Percentiles rank a stretch among this genome's conserved stretches.
phyloP scores from a whole-genome alignment of 2,113 vertebrate species.

The Boleophthalmus pectinirostris region DNA sequence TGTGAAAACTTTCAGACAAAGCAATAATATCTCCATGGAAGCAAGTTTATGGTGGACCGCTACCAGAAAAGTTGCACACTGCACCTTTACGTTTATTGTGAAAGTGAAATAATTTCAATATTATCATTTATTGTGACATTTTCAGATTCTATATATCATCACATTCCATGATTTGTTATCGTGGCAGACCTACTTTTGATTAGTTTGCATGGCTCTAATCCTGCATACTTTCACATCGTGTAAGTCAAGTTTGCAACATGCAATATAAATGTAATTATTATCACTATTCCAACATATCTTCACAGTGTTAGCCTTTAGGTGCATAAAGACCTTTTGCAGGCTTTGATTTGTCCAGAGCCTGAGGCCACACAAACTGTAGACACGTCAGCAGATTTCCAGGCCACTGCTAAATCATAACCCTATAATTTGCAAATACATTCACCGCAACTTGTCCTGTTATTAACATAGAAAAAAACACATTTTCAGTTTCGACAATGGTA shows the following conservation, averaged over 20 bases:
- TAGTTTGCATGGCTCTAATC: neutral
- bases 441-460: neutral
- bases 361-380: slow-evolving; percentile 1
- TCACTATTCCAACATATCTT: neutral
- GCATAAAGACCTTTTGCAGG: neutral
- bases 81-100: too few species aligned
- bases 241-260: neutral
- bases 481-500: neutral
- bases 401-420: neutral
- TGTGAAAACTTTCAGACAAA: too few species aligned
- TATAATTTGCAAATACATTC: neutral
- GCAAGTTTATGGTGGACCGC: too few species aligned
- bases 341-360: neutral
- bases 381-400: slow-evolving; percentile 14
- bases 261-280: neutral
- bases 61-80: too few species aligned
- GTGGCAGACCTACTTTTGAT: too few species aligned
- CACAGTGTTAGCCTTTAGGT: neutral
- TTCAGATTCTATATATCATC: too few species aligned
- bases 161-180: too few species aligned
- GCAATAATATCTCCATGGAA: too few species aligned
- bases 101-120: too few species aligned
- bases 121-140: too few species aligned
- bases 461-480: neutral
- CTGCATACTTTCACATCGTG: neutral